Percentiles rank a stretch among this genome's conserved stretches.
Evolutionary conservation across 2,113 vertebrate genomes (phyloP).

Genomic region (Calyptomena viridis): DNA sequence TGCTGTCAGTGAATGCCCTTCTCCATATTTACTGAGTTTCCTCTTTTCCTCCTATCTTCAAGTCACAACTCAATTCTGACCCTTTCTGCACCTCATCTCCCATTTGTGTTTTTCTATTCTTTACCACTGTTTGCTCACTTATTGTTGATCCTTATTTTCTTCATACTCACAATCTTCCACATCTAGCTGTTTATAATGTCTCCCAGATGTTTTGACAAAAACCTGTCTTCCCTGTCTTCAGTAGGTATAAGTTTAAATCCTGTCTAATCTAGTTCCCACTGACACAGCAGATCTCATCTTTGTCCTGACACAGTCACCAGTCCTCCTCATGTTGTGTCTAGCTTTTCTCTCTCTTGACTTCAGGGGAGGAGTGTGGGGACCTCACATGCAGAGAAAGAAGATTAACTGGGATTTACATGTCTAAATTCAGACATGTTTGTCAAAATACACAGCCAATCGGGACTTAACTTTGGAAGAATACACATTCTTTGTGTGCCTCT

Average conservation of each 20-base stretch:
- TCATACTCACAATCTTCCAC: neutral
- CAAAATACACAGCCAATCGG: neutral
- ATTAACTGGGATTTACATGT: conserved; percentile 27
- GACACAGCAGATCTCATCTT: neutral
- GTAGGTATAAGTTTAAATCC: neutral
- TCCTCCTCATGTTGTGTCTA: neutral
- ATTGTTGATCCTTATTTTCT: neutral
- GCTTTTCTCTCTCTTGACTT: neutral
- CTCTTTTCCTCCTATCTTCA: neutral
- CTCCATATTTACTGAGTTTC: neutral
- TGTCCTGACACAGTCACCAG: neutral
- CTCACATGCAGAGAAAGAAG: neutral
- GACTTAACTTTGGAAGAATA: neutral
- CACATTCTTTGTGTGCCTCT: neutral
- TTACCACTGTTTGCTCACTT: neutral
- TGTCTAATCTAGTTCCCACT: neutral
- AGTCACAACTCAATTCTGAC: neutral
- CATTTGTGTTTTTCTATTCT: neutral
- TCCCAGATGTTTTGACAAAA: neutral
- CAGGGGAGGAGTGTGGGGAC: neutral
- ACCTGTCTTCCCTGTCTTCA: neutral
- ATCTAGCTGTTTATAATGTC: neutral
- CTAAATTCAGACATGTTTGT: conserved; percentile 3
- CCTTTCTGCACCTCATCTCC: neutral
- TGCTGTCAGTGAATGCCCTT: neutral